A percentile compares a stretch with the other conserved stretches of the same genome.
Evolutionary conservation across 2,888 invertebrate species (phyloP).

Genomic region (Gandaritis pyraliata): DNA sequence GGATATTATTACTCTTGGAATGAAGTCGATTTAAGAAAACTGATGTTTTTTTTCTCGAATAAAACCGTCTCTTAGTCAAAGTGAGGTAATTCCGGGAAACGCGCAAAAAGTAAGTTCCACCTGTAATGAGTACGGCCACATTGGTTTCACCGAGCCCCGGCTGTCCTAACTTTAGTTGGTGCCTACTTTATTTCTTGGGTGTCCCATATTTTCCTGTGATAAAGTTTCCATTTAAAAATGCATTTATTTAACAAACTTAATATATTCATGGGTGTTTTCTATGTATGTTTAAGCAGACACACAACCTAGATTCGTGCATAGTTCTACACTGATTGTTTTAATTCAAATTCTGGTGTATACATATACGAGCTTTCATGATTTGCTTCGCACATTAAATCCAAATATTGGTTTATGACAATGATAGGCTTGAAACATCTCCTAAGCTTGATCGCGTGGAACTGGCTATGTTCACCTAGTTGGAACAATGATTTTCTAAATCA

Average conservation of each 20-base stretch:
- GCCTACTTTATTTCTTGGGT: slow-evolving; percentile 51
- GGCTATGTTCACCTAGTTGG: too few species aligned
- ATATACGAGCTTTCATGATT: too few species aligned
- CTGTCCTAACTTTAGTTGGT: slow-evolving; percentile 53
- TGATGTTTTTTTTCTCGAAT: slow-evolving; percentile 36
- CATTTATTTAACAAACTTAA: not conserved
- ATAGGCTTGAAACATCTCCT: too few species aligned
- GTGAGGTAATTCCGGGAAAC: slow-evolving; percentile 37
- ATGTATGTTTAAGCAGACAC: not conserved
- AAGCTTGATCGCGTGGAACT: too few species aligned
- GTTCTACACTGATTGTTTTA: not conserved
- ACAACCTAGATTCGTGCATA: not conserved
- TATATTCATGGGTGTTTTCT: not conserved
- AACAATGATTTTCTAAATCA: too few species aligned
- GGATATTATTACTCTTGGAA: slow-evolving; percentile 4
- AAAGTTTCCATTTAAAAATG: slow-evolving; percentile 38
- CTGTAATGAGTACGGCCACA: slow-evolving; percentile 45
- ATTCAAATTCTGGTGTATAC: too few species aligned
- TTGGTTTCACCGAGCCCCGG: slow-evolving; percentile 38
- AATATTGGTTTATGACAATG: too few species aligned
- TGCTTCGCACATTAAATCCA: too few species aligned
- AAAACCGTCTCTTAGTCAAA: slow-evolving; percentile 36
- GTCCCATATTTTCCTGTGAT: slow-evolving; percentile 45
- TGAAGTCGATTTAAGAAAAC: slow-evolving; percentile 47
- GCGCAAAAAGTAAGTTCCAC: slow-evolving; percentile 42